Evolutionary conservation across 2,888 invertebrate genomes (phyloP), one percentile per base, ranked within the genome.

Genomic region (Cheilosia pagana): DNA sequence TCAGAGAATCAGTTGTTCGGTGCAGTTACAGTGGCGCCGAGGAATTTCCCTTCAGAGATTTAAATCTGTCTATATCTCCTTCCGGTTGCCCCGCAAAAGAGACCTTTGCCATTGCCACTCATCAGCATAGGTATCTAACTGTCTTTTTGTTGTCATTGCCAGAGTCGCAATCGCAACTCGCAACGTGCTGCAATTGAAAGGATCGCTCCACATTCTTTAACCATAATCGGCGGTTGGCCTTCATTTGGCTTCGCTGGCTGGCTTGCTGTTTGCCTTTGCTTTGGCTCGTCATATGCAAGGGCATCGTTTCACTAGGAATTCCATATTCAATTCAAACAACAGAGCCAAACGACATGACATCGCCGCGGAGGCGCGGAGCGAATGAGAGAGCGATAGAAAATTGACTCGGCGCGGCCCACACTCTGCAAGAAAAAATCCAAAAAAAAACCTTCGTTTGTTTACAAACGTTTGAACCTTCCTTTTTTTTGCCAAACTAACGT

Each of bases 171-270:
- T 67, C 62, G 57, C 74, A 83, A 72, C 45, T 67, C 62, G 57
- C 74, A 83, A 72, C 45, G 68, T 57, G 72, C 52, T 81, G 81
- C 75, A 81, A 71, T 75, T 71, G 81, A 85, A 85, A 85, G 85
- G 85, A 85, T 85, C 75, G 85, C 81, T 81, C 81, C 85, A 85
- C 81, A 81, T 85, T 79, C 79, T 53, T 83, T 48, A 70, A 79
- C 79, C 83, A 83, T 83, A 83, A 83, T 83, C 83, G 83, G 79
- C 83, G 83, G 83, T 83, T 83, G 83, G 83, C 83, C 83, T 83
- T 83, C 83, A 83, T 83, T 83, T 83, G 83, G 83, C 83, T 83
- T 79, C 67, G 53, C 53, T 60, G 70, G 39, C 45, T 77, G 65
- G 65, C 55, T 70, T 19, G 45, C 14, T 77, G 50, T 65, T 63